phyloP scores from a whole-genome alignment of 1,140 invertebrate species.

The Tachypleus tridentatus region DNA sequence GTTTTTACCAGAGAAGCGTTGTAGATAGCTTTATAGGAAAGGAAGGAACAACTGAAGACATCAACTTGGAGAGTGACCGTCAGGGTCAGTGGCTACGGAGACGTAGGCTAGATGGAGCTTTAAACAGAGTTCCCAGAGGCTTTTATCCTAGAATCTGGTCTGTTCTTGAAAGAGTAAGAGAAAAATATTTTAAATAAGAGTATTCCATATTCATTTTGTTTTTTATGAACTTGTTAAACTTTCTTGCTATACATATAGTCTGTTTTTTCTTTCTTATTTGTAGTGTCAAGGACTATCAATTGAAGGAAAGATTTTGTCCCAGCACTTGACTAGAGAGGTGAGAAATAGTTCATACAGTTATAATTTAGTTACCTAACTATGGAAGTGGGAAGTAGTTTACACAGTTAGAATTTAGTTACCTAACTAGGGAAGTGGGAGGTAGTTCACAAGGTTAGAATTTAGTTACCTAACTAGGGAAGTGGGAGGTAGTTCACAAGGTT shows the following conservation, averaged over 20 bases:
- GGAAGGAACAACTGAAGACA: conserved; percentile 23
- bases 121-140: conserved; percentile 90
- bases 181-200: not conserved
- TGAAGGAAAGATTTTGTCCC: conserved; percentile 73
- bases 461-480: too few relatives aligned
- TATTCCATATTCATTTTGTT: conserved; percentile 2
- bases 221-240: conserved; percentile 3
- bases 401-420: too few relatives aligned
- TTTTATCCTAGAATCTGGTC: conserved; percentile 91
- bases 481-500: too few relatives aligned
- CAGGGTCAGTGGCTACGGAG: conserved; percentile 95
- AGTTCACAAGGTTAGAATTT: too few relatives aligned
- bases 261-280: conserved; percentile 31
- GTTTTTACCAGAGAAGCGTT: conserved; percentile 20
- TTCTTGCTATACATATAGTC: conserved; percentile 7
- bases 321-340: conserved; percentile 79
- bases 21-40: conserved; percentile 24
- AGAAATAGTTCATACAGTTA: conserved; percentile 15
- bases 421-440: too few relatives aligned
- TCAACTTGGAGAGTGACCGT: conserved; percentile 49
- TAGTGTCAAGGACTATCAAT: conserved; percentile 84
- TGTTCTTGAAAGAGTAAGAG: conserved; percentile 61
- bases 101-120: conserved; percentile 82
- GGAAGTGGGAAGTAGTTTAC: too few relatives aligned
- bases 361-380: too few relatives aligned